Percentiles rank a stretch among this genome's conserved stretches.
Evolutionary conservation across 2,113 vertebrate genomes (phyloP).

Genomic region (Dolichallabes microphthalmus): DNA sequence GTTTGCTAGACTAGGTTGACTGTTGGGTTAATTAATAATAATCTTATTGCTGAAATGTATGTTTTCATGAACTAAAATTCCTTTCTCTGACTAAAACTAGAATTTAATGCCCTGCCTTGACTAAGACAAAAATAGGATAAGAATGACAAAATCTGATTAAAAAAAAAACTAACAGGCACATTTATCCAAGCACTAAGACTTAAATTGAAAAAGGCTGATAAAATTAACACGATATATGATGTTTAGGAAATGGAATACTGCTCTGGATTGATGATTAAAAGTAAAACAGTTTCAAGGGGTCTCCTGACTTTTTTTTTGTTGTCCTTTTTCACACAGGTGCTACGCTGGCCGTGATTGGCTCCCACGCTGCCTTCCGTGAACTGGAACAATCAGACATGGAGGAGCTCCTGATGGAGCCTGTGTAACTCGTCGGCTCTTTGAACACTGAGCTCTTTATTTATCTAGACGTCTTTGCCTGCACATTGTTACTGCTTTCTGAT

Average conservation of each 20-base stretch:
- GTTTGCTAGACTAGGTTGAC: too few species aligned
- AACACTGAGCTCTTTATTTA: constrained; percentile 29
- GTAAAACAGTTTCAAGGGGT: too few species aligned
- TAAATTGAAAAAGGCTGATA: too few species aligned
- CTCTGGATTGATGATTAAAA: neutral
- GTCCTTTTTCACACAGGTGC: constrained; percentile 71
- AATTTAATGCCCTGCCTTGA: too few species aligned
- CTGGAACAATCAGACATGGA: constrained; percentile 76
- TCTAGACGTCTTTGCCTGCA: constrained; percentile 42
- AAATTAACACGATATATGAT: neutral
- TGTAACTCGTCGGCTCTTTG: constrained; percentile 61
- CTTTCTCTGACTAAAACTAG: too few species aligned
- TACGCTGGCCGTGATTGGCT: constrained; percentile 84
- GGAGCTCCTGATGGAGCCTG: constrained; percentile 83
- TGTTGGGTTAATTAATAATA: too few species aligned
- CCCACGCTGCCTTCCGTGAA: constrained; percentile 84
- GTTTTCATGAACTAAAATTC: too few species aligned
- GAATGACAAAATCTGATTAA: too few species aligned
- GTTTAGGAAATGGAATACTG: neutral
- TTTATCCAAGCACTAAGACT: too few species aligned
- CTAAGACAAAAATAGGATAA: too few species aligned
- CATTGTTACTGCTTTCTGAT: constrained; percentile 21
- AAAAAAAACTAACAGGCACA: too few species aligned
- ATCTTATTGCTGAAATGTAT: too few species aligned
- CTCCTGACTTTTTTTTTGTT: constrained; percentile 4